Evolutionary conservation across 1,140 invertebrate species (phyloP).

Genomic region (Caenorhabditis remanei): DNA sequence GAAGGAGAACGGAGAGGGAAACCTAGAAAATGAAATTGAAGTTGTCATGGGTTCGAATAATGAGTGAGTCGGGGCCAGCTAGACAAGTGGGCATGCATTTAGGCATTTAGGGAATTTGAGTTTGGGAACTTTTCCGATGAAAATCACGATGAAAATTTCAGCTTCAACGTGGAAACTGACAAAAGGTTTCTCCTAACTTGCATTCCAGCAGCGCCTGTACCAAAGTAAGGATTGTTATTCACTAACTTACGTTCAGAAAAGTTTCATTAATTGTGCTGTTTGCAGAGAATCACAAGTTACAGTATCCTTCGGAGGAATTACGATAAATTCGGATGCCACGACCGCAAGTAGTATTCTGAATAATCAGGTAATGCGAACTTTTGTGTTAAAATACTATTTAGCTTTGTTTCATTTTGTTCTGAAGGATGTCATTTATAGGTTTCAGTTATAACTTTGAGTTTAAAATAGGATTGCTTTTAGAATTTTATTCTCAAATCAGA

Average conservation of each 20-base stretch:
- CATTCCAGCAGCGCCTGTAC: conserved; percentile 69
- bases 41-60: conserved; percentile 67
- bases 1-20: conserved; percentile 72
- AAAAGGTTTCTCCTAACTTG: conserved; percentile 77
- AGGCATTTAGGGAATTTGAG: neutral
- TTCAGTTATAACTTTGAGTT: no score
- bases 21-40: conserved; percentile 76
- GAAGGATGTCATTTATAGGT: no score
- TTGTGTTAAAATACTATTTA: neutral
- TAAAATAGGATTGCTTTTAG: no score
- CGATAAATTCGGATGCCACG: conserved; percentile 67
- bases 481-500: no score
- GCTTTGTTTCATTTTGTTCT: neutral
- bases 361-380: neutral
- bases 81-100: neutral
- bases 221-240: conserved; percentile 55
- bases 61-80: conserved; percentile 56
- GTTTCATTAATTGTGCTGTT: conserved; percentile 18
- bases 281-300: conserved; percentile 73
- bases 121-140: neutral
- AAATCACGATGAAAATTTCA: neutral
- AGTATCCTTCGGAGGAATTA: conserved; percentile 76
- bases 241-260: neutral
- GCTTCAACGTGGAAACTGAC: conserved; percentile 66
- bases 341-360: conserved; percentile 16